Percentiles rank a stretch among this genome's conserved stretches.
phyloP scores from a whole-genome alignment of 2,797 vertebrate species.

The Gymnothorax reevesii region DNA sequence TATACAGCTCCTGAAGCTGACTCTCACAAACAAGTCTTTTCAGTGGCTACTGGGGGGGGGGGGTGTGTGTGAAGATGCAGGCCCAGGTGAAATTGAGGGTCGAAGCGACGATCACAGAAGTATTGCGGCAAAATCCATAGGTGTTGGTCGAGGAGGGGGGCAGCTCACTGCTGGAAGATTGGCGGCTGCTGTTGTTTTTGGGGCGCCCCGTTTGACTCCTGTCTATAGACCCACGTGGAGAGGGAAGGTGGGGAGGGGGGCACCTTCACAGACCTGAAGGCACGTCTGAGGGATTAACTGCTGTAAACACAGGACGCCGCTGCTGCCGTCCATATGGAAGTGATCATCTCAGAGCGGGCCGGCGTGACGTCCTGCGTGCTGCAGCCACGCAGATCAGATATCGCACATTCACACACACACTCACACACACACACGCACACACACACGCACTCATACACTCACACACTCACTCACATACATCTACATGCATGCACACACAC shows the following conservation, averaged over 20 bases:
- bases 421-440: conserved; percentile 9
- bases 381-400: conserved; percentile 53
- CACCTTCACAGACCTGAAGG: conserved; percentile 55
- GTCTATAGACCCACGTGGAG: conserved; percentile 19
- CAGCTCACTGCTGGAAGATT: too few species aligned
- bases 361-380: conserved; percentile 57
- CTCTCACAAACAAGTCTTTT: conserved; percentile 64
- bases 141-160: conserved; percentile 43
- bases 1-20: conserved; percentile 55
- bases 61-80: conserved; percentile 67
- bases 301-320: conserved; percentile 65
- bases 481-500: neutral
- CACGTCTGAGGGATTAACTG: conserved; percentile 61
- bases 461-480: neutral
- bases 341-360: conserved; percentile 59
- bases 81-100: conserved; percentile 67
- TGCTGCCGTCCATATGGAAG: conserved; percentile 69
- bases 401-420: conserved; percentile 11
- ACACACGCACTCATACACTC: neutral
- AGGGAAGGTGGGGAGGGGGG: conserved; percentile 27
- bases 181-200: neutral
- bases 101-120: conserved; percentile 70
- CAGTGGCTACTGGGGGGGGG: conserved; percentile 61
- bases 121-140: conserved; percentile 65
- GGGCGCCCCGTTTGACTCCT: neutral